phyloP scores from a whole-genome alignment of 2,113 vertebrate genomes.

The Ploceus nigricollis region DNA sequence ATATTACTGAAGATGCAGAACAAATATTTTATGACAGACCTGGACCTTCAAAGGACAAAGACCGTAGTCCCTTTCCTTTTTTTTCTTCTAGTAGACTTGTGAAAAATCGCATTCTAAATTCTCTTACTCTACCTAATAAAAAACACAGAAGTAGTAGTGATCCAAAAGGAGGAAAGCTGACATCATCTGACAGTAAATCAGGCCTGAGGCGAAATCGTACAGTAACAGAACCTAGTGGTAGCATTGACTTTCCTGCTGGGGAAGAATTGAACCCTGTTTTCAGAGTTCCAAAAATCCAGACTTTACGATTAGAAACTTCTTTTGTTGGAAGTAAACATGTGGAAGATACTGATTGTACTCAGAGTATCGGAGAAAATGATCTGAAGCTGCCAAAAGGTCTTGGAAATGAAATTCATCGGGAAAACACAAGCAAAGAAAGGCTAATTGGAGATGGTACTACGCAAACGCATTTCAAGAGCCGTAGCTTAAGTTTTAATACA shows the following conservation, averaged over 20 bases:
- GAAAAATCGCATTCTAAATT: constrained; percentile 90
- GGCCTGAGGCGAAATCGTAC: constrained; percentile 86
- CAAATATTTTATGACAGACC: constrained; percentile 82
- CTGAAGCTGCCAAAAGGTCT: constrained; percentile 76
- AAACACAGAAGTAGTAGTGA: constrained; percentile 93
- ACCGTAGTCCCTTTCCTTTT: constrained; percentile 91
- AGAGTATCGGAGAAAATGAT: constrained; percentile 79
- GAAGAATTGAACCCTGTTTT: constrained; percentile 85
- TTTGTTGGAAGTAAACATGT: constrained; percentile 83
- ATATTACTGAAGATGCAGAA: constrained; percentile 84
- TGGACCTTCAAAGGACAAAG: constrained; percentile 89
- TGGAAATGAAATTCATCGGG: constrained; percentile 78
- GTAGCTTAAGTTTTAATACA: constrained; percentile 98
- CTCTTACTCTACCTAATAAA: constrained; percentile 91
- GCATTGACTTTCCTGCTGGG: constrained; percentile 76
- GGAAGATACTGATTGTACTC: constrained; percentile 83
- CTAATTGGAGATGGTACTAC: constrained; percentile 84
- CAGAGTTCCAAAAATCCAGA: constrained; percentile 85
- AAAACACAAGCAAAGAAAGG: constrained; percentile 89
- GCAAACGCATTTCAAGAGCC: constrained; percentile 91
- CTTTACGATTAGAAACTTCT: constrained; percentile 89
- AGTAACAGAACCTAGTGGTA: constrained; percentile 87
- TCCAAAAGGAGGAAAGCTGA: constrained; percentile 82
- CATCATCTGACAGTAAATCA: constrained; percentile 80
- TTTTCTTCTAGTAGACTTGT: constrained; percentile 90